Evolutionary conservation across 2,113 vertebrate species (phyloP), one percentile per base, ranked within the genome.

Genomic region (Podarcis cretensis): DNA sequence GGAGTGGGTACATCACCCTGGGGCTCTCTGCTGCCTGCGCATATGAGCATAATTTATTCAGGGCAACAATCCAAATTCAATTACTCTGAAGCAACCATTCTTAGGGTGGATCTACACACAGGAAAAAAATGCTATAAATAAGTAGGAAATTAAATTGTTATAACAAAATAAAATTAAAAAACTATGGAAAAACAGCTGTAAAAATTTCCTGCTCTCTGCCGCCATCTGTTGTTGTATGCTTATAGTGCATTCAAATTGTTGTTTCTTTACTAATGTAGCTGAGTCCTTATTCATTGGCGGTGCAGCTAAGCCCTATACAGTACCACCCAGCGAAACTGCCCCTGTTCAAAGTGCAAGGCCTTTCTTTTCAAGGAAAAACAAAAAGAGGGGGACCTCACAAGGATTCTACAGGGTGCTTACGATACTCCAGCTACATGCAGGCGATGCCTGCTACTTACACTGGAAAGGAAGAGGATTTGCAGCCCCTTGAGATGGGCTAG

Each of bases 371-470:
- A 13, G 35, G 40, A 14, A 12, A n/a, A 59, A 37, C 37, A 4
- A 7, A 6, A 4, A 5, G 13, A 68, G 23, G 43, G 23, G 30
- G 18, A 83, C 75, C 37, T 37, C 1, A 6, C 10, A 40, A 63
- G 25, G 79, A 57, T 74, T 75, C 35, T 18, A 37, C 48, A 74
- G 27, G 57, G 27, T 40, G 30, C 30, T 32, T 80, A 43, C 18
- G 9, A 57, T 35, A 76, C 10, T 16, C 63, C 63, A 40, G 21
- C 14, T 57, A 23, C 59, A 78, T 35, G 63, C 66, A 37, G 32
- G 79, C 3, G 6, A 20, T n/a, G 40, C 65, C 84, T 76, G 13
- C 94, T 97, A 97, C 97, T 98, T 97, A 97, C 97, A 96, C 96
- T 97, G 97, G 86, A 96, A 90, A 90, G 97, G 96, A 92, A 95